Percentiles rank a stretch among this genome's conserved stretches.
phyloP scores from a whole-genome alignment of 2,113 vertebrate species.

The Pavo muticus region DNA sequence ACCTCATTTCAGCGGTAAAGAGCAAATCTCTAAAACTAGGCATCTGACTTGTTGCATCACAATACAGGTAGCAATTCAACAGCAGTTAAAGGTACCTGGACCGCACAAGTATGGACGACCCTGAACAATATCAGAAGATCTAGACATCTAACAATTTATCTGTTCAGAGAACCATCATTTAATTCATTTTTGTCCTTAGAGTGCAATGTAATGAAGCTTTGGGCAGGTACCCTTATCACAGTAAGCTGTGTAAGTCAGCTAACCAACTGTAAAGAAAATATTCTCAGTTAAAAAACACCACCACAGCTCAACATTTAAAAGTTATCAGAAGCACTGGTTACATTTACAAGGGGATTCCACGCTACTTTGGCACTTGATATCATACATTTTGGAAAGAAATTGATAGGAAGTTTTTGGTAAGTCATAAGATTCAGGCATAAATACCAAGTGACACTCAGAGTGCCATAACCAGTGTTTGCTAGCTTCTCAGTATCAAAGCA shows the following conservation, averaged over 20 bases:
- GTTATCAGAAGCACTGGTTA: neutral
- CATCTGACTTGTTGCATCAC: neutral
- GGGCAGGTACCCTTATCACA: neutral
- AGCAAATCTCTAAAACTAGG: neutral
- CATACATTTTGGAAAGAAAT: neutral
- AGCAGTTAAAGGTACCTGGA: neutral
- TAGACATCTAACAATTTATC: neutral
- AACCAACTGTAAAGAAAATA: neutral
- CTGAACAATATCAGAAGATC: neutral
- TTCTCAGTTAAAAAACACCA: neutral
- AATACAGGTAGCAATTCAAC: neutral
- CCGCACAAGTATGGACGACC: too few relatives aligned
- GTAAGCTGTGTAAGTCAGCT: neutral
- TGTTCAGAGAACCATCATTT: neutral
- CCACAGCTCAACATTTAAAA: neutral
- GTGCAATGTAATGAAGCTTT: neutral
- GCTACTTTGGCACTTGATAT: neutral
- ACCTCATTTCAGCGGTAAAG: neutral
- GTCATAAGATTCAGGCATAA: neutral
- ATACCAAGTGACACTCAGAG: neutral
- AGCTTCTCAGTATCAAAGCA: neutral
- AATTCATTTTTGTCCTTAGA: neutral
- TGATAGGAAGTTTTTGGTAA: neutral
- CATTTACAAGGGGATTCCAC: neutral
- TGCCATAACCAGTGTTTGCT: rapidly evolving